Evolutionary conservation across 2,797 vertebrate genomes (phyloP).

Genomic region (Ibycter americanus): DNA sequence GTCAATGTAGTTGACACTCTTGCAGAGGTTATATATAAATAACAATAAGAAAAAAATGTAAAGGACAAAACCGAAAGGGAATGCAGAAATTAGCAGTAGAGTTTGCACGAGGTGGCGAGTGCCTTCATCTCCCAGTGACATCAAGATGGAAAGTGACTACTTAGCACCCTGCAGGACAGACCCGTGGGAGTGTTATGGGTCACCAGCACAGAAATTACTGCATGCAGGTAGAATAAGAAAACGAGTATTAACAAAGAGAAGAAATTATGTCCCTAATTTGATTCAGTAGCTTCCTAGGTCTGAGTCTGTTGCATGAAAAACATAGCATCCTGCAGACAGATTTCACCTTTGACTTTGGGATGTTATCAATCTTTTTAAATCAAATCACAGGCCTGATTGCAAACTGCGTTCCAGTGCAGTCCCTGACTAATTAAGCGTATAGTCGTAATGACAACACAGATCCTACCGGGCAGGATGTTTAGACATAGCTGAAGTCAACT

Average conservation of each 20-base stretch:
- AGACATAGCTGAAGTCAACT: not conserved
- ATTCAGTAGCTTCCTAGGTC: not conserved
- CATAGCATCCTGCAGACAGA: not conserved
- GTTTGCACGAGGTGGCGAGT: not conserved
- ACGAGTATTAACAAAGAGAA: not conserved
- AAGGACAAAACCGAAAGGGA: constrained; percentile 13
- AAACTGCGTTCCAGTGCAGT: not conserved
- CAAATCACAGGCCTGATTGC: not conserved
- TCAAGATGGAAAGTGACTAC: not conserved
- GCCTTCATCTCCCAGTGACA: not conserved
- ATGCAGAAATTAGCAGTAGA: not conserved
- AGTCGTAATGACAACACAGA: not conserved
- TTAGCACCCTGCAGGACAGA: not conserved
- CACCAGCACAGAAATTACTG: not conserved
- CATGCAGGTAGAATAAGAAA: not conserved
- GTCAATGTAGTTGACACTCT: not conserved
- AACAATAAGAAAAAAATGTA: not conserved
- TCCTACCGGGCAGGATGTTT: not conserved
- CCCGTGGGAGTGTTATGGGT: not conserved
- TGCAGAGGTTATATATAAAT: not conserved
- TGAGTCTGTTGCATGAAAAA: not conserved
- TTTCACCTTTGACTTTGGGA: not conserved
- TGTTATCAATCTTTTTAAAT: not conserved
- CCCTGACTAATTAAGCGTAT: not conserved
- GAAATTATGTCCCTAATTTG: not conserved